These are phyloP conservation scores for Rhynchopsitta pachyrhyncha DNA, from an alignment of 2,113 vertebrate genomes.

Conservation along the genomic window DNA sequence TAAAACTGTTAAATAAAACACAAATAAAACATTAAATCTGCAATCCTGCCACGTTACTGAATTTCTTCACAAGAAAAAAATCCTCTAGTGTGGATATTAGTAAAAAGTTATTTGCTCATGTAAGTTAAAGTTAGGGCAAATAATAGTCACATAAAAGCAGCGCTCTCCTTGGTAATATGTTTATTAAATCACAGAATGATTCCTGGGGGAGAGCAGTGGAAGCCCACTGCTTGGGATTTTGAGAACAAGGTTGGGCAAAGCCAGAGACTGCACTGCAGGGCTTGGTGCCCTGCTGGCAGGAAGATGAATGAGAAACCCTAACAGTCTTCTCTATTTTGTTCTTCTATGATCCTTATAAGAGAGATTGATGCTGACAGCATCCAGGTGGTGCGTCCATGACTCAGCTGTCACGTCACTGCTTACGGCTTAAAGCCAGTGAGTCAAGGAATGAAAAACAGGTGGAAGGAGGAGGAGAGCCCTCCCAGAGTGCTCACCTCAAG, in stretches of 20 bases:
- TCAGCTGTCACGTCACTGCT: slow-evolving; percentile 68
- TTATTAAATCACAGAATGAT: not conserved
- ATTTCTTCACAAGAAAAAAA: not conserved
- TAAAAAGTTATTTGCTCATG: not conserved
- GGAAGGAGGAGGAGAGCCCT: slow-evolving; percentile 61
- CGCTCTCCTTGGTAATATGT: not conserved
- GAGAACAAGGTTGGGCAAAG: not conserved
- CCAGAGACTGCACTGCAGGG: slow-evolving; percentile 11
- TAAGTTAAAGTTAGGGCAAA: not conserved
- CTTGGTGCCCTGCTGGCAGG: slow-evolving; percentile 14
- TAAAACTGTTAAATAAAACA: not conserved
- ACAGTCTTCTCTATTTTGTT: slow-evolving; percentile 51
- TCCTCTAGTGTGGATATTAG: not conserved
- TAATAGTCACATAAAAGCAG: not conserved
- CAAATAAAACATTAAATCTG: not conserved
- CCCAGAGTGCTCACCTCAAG: slow-evolving; percentile 23
- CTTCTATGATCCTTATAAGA: slow-evolving; percentile 61
- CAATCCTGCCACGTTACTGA: not conserved
- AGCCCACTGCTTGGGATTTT: not conserved
- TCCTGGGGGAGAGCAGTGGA: slow-evolving; percentile 6
- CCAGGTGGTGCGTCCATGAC: slow-evolving; percentile 63
- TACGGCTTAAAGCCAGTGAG: slow-evolving; percentile 53
- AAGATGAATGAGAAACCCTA: slow-evolving; percentile 53
- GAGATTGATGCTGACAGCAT: slow-evolving; percentile 70
- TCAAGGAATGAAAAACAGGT: slow-evolving; percentile 67